Evolutionary conservation across 2,797 vertebrate species (phyloP).

Genomic region (Sebastes oblongus): DNA sequence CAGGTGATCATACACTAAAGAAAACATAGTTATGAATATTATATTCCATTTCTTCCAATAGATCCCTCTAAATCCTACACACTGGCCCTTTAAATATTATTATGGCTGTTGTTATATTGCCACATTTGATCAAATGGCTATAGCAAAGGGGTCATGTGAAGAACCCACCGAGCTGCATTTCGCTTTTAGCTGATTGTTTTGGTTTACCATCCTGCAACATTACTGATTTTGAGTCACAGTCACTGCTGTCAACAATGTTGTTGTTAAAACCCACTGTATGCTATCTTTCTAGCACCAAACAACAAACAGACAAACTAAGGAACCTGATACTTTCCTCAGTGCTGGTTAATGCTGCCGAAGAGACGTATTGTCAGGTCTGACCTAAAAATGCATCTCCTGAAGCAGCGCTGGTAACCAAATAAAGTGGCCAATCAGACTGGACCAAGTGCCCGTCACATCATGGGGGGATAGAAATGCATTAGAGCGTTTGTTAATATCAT

Average conservation of each 20-base stretch:
- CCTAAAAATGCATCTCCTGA: neutral
- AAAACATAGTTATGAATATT: neutral
- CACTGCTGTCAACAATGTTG: neutral
- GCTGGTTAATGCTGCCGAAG: neutral
- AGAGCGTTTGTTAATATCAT: neutral
- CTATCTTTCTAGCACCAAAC: neutral
- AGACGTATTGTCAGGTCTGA: neutral
- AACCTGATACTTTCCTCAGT: neutral
- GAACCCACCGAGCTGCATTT: neutral
- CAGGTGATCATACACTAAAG: no score
- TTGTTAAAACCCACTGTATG: neutral
- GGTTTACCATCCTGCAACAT: neutral
- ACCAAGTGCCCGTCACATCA: neutral
- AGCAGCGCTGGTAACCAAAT: neutral
- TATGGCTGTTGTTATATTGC: neutral
- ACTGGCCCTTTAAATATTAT: neutral
- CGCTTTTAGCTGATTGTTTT: neutral
- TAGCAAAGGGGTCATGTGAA: neutral
- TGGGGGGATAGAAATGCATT: neutral
- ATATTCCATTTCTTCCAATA: neutral
- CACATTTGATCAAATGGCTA: neutral
- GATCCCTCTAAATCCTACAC: neutral
- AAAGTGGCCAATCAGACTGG: neutral
- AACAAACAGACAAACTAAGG: neutral
- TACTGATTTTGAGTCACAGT: neutral